phyloP scores from a whole-genome alignment of 2,888 invertebrate genomes.

The Lasioglossum oenotherae region DNA sequence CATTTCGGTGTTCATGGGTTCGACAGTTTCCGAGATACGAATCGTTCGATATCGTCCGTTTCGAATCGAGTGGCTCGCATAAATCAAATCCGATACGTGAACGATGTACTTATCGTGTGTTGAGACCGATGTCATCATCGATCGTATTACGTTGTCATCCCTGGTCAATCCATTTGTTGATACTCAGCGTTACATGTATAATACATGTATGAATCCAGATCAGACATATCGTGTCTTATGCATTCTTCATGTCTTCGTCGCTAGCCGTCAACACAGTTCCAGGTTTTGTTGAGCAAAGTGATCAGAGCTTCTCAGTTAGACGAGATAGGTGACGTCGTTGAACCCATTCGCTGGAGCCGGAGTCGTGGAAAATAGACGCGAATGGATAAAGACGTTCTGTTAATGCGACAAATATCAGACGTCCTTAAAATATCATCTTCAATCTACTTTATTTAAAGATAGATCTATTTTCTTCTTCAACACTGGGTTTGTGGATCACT shows the following conservation, averaged over 20 bases:
- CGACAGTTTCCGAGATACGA: background rate
- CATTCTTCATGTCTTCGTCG: background rate
- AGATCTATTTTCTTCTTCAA: background rate
- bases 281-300: too few relatives aligned
- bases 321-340: background rate
- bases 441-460: background rate
- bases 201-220: background rate
- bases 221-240: background rate
- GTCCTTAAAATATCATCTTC: background rate
- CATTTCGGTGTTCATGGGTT: too few relatives aligned
- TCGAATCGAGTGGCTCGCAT: background rate
- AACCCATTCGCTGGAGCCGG: background rate
- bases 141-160: background rate
- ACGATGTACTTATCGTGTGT: background rate
- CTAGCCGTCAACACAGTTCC: background rate
- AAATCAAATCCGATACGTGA: background rate
- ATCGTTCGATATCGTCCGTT: background rate
- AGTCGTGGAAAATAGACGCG: background rate
- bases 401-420: background rate
- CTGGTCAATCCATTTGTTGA: background rate
- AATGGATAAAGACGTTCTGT: background rate
- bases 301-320: background rate
- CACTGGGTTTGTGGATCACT: too few relatives aligned
- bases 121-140: background rate
- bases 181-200: background rate